Percentiles rank a stretch among this genome's conserved stretches.
Evolutionary conservation across 2,888 invertebrate genomes (phyloP).

Genomic region (Linhomoeus sp.): DNA sequence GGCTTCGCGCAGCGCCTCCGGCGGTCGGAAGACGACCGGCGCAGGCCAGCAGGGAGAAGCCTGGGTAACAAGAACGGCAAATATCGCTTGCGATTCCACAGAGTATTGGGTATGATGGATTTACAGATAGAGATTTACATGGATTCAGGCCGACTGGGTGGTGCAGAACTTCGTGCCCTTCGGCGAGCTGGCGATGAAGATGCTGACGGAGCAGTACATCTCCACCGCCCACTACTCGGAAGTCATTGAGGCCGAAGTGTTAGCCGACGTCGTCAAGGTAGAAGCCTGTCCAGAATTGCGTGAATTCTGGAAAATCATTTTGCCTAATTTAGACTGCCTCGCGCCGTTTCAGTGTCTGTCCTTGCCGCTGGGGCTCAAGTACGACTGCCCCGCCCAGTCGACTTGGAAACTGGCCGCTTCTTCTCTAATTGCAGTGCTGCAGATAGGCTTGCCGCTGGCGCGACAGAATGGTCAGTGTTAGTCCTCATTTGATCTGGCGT

Average conservation of each 20-base stretch:
- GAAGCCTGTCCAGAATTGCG: slow-evolving; percentile 3
- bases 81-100: no score
- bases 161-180: slow-evolving; percentile 65
- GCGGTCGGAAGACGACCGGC: no score
- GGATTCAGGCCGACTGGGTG: slow-evolving; percentile 46
- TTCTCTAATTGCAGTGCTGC: slow-evolving; percentile 53
- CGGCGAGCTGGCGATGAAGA: slow-evolving; percentile 54
- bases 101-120: no score
- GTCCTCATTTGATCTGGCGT: background rate
- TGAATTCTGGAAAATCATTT: background rate
- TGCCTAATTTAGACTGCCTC: no score
- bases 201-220: slow-evolving; percentile 53
- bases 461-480: slow-evolving; percentile 40
- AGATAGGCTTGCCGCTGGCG: slow-evolving; percentile 66
- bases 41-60: no score
- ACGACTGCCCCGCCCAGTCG: slow-evolving; percentile 53
- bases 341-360: slow-evolving; percentile 42
- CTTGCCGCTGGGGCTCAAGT: slow-evolving; percentile 54
- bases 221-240: slow-evolving; percentile 48
- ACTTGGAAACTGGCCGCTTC: slow-evolving; percentile 64
- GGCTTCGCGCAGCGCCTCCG: no score
- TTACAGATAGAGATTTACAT: background rate
- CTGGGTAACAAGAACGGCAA: no score
- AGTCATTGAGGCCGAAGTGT: slow-evolving; percentile 49
- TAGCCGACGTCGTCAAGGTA: slow-evolving; percentile 47